phyloP scores from a whole-genome alignment of 2,797 vertebrate genomes.

The Phoebastria nigripes region DNA sequence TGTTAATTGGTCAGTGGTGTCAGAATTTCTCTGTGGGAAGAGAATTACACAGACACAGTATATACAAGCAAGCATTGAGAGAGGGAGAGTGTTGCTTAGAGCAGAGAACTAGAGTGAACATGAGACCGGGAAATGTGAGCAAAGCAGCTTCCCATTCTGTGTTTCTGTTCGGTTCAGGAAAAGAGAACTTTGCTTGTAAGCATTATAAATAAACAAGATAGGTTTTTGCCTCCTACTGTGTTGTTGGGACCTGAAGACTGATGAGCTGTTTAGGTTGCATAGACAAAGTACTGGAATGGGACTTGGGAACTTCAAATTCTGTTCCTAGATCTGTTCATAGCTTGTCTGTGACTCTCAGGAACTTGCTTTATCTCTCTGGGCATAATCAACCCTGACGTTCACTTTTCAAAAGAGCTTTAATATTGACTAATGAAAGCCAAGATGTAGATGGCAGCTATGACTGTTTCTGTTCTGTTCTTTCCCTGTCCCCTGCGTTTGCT shows the following conservation, averaged over 20 bases:
- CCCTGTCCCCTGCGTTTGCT: background rate
- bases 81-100: background rate
- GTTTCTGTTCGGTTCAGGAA: background rate
- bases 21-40: background rate
- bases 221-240: background rate
- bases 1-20: background rate
- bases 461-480: background rate
- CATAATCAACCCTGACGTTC: background rate
- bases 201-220: background rate
- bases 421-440: background rate
- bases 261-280: background rate
- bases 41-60: background rate
- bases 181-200: background rate
- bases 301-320: background rate
- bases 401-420: background rate
- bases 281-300: background rate
- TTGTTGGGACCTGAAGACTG: background rate
- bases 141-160: background rate
- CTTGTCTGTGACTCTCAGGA: background rate
- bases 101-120: background rate
- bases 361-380: background rate
- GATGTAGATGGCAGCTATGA: background rate
- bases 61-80: background rate
- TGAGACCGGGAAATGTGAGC: background rate
- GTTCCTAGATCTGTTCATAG: background rate